These are phyloP conservation scores for Gymnocephalus cernua DNA, from an alignment of 2,113 vertebrate genomes.

Conservation along the genomic window DNA sequence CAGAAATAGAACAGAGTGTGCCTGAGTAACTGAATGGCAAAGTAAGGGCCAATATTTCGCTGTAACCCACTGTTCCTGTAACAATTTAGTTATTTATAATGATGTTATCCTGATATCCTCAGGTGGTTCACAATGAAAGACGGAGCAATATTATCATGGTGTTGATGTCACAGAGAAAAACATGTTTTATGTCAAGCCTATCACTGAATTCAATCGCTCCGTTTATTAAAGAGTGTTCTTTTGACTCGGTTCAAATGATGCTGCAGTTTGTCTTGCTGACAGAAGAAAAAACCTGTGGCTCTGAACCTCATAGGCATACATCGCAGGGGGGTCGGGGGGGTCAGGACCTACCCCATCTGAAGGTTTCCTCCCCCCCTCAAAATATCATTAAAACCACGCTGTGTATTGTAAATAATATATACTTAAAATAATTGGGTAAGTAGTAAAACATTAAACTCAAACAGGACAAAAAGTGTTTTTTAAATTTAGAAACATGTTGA, in stretches of 20 bases:
- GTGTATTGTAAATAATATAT: too few species aligned
- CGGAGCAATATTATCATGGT: not conserved
- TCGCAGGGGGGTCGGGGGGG: too few species aligned
- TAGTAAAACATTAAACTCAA: too few species aligned
- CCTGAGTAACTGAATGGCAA: not conserved
- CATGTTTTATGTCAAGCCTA: not conserved
- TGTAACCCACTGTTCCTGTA: conserved; percentile 8
- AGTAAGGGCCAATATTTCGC: not conserved
- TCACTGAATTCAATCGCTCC: not conserved
- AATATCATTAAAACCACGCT: too few species aligned
- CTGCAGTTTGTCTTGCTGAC: conserved; percentile 19
- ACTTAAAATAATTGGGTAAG: too few species aligned
- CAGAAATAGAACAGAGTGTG: not conserved
- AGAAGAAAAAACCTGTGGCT: not conserved
- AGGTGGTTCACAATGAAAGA: conserved; percentile 4
- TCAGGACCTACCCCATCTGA: too few species aligned
- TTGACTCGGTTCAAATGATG: not conserved
- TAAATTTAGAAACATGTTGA: too few species aligned
- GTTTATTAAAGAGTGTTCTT: conserved; percentile 7
- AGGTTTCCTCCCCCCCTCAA: too few species aligned
- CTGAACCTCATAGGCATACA: too few species aligned
- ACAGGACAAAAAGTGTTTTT: too few species aligned
- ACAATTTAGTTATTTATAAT: not conserved
- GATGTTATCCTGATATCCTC: conserved; percentile 1
- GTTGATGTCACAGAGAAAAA: not conserved